A percentile compares a stretch with the other conserved stretches of the same genome.
Evolutionary conservation across 2,113 vertebrate genomes (phyloP).

Genomic region (Sturnira hondurensis): DNA sequence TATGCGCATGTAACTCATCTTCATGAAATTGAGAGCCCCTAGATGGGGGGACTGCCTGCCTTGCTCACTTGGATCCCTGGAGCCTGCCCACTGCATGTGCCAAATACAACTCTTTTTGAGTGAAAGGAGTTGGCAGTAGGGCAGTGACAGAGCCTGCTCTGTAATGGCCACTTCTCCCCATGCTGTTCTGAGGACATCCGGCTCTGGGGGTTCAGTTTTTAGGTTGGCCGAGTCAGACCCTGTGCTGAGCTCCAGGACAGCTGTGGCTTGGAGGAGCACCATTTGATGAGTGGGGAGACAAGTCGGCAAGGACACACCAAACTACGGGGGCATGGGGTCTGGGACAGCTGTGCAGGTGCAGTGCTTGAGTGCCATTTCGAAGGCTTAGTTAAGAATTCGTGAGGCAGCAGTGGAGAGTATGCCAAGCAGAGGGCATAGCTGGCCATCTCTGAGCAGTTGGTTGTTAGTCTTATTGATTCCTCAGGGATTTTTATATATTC

Average conservation of each 20-base stretch:
- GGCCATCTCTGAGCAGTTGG: neutral
- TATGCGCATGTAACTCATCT: fast-evolving
- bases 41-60: neutral
- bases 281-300: neutral
- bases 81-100: neutral
- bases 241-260: neutral
- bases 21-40: neutral
- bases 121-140: neutral
- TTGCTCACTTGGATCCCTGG: neutral
- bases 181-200: neutral
- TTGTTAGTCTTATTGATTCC: neutral
- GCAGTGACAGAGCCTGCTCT: neutral
- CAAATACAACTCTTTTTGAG: neutral
- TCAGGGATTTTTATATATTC: neutral
- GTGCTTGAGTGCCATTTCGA: neutral
- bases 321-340: neutral
- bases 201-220: neutral
- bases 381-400: neutral
- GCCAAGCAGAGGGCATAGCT: neutral
- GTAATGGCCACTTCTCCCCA: neutral
- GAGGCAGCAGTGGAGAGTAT: neutral
- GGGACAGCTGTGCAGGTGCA: neutral
- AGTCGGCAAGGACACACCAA: neutral
- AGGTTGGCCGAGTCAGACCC: neutral
- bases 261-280: neutral